Base-by-base conservation (phyloP, 2,113 vertebrate species). In the Ciconia maguari region DNA sequence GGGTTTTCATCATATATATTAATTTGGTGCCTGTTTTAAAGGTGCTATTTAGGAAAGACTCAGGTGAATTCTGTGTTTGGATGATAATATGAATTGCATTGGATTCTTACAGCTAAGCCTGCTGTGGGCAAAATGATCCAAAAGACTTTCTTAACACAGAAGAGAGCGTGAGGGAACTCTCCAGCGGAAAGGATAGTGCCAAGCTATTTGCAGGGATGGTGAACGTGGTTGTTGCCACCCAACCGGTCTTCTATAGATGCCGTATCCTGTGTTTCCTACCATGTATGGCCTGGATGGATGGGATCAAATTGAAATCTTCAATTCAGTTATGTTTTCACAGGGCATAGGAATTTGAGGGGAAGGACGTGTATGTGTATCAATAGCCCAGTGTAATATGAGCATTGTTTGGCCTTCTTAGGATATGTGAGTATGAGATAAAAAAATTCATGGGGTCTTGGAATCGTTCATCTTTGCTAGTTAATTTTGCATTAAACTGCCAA, bases 81-180 rank as follows among this genome's bases (percentile, higher is more conserved):
- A 75, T 89, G 88, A 49, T 93, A 94, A 70, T 78, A 51, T 72
- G 64, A 72, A 52, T 85, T 94, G 64, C 74, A 6, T 87, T 97
- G 87, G 68, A 93, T 87, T 94, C 90, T 93, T 84, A 74, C 74
- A 96, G 86, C 89, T 27, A 91, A 70, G 38, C 44, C 79, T 76
- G 64, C 54, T 79, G 80, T 65, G 76, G 85, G 71, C 66, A 95
- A 94, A 94, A 54, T 81, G 90, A 55, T 68, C 94, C 92, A 51
- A 83, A 94, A 94, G 94, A 87, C 69, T 94, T 95, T 94, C 61
- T 92, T 94, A 81, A 74, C 69, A 26, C 89, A 87, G 91, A 95
- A 94, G 92, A 94, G 57, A 93, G 32, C 57, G 0, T 75, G 77
- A 94, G 81, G 61, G 84, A 83, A 27, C 7, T 49, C 87, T 80